Conservation (phyloP, 2,113 vertebrate species). For the Balaenoptera acutorostrata region DNA sequence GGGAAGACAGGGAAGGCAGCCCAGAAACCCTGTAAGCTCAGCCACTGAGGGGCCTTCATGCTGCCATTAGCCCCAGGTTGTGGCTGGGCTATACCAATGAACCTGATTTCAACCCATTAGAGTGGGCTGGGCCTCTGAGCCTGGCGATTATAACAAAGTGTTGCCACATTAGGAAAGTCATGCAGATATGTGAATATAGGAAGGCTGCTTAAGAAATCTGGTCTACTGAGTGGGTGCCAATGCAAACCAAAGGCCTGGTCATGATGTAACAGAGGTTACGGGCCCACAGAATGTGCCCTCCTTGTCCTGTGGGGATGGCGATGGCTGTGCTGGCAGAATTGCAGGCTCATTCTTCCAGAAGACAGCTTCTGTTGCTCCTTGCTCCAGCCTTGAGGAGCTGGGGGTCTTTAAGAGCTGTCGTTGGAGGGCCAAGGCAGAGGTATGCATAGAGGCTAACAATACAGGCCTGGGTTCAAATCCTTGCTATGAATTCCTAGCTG, state of each 20-base stretch:
- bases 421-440: neutral
- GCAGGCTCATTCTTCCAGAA: neutral
- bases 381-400: neutral
- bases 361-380: neutral
- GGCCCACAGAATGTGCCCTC: neutral
- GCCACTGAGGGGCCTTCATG: neutral
- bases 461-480: neutral
- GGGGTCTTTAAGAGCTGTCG: neutral
- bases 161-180: neutral
- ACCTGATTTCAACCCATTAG: neutral
- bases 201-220: neutral
- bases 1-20: neutral
- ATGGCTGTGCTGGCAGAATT: neutral
- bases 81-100: neutral
- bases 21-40: too few species aligned
- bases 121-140: neutral
- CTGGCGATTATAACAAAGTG: neutral
- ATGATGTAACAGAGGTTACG: neutral
- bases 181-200: neutral
- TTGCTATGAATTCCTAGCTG: neutral
- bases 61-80: neutral
- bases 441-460: neutral
- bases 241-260: neutral
- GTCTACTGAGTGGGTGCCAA: neutral
- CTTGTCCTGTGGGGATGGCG: neutral